phyloP scores from a whole-genome alignment of 2,888 invertebrate genomes.

The Lordiphosa andalusiaca region DNA sequence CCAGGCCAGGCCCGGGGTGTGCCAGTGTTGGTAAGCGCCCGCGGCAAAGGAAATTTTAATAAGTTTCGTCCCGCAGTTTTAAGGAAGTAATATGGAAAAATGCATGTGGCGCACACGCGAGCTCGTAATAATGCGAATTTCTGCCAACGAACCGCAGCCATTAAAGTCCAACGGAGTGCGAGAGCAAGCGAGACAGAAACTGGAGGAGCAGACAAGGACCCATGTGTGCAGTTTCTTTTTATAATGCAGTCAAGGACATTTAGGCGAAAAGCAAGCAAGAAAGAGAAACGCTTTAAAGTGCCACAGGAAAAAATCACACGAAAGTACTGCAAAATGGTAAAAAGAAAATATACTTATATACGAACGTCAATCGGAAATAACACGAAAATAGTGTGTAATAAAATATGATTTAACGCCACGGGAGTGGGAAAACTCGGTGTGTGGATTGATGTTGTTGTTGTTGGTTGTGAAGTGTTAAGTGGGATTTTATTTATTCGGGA shows the following conservation, averaged over 20 bases:
- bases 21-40: slow-evolving; percentile 37
- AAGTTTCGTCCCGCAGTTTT: slow-evolving; percentile 38
- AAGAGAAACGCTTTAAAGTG: slow-evolving; percentile 39
- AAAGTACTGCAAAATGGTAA: slow-evolving; percentile 28
- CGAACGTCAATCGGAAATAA: slow-evolving; percentile 63
- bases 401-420: slow-evolving; percentile 44
- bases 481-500: too few species aligned
- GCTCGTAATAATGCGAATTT: slow-evolving; percentile 52
- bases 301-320: slow-evolving; percentile 5
- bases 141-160: slow-evolving; percentile 33
- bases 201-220: not conserved
- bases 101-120: slow-evolving; percentile 59
- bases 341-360: slow-evolving; percentile 33
- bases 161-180: slow-evolving; percentile 31
- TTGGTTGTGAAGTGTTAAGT: too few species aligned
- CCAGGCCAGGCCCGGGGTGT: slow-evolving; percentile 10
- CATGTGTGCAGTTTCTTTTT: slow-evolving; percentile 24
- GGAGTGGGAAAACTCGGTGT: slow-evolving; percentile 7
- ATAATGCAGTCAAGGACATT: slow-evolving; percentile 63
- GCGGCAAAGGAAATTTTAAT: slow-evolving; percentile 50
- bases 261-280: slow-evolving; percentile 17
- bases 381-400: slow-evolving; percentile 66
- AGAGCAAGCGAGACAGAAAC: slow-evolving; percentile 1
- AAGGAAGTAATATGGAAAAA: slow-evolving; percentile 50
- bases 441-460: too few species aligned